Percentiles rank a stretch among this genome's conserved stretches.
phyloP scores from a whole-genome alignment of 2,797 vertebrate genomes.

The Tokudaia tokunoshimensis region DNA sequence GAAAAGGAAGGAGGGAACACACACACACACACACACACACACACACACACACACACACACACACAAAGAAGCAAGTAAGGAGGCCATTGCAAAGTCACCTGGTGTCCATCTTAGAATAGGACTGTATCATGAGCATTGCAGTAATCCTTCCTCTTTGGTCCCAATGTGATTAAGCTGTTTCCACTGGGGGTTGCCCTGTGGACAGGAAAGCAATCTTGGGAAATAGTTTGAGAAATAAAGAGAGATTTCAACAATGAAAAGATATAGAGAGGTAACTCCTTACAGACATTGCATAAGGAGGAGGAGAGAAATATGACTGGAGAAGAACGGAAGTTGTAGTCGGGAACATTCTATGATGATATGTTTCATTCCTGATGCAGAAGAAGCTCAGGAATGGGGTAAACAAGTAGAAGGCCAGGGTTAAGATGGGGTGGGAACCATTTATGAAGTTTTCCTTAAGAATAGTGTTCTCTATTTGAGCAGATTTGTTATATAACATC shows the following conservation, averaged over 20 bases:
- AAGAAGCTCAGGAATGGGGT: background rate
- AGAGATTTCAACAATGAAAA: background rate
- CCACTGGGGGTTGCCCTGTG: background rate
- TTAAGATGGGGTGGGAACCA: background rate
- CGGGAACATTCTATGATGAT: background rate
- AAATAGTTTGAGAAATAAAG: background rate
- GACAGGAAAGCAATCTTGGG: background rate
- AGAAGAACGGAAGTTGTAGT: rapidly evolving
- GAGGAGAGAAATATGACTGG: background rate
- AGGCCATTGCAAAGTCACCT: background rate
- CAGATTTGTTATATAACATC: background rate
- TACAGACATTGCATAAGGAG: background rate
- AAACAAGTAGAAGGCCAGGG: background rate
- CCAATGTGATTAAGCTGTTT: background rate
- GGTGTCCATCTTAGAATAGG: background rate
- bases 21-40: too few relatives aligned
- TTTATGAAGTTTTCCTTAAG: constrained; percentile 14
- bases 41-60: too few relatives aligned
- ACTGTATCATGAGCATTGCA: constrained; percentile 18
- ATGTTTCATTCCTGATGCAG: background rate
- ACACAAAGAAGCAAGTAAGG: background rate
- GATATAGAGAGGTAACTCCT: background rate
- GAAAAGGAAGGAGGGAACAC: too few relatives aligned
- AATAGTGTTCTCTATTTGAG: background rate
- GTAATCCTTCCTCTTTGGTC: background rate